Evolutionary conservation across 2,797 vertebrate genomes (phyloP).

Genomic region (Cyclura pinguis): DNA sequence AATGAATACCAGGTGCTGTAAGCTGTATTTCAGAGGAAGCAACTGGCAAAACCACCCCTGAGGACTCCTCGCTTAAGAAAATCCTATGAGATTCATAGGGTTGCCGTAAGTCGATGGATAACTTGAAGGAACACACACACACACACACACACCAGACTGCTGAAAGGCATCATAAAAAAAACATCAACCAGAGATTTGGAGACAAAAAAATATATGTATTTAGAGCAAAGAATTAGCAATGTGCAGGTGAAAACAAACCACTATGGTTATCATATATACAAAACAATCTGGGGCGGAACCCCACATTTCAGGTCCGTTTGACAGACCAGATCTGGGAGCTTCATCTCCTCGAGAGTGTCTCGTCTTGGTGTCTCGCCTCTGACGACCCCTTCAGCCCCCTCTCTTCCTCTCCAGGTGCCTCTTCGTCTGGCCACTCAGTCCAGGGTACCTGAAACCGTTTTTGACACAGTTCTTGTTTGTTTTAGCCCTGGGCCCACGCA

Average conservation of each 20-base stretch:
- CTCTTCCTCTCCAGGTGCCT: background rate
- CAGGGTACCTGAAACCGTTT: constrained; percentile 76
- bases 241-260: constrained; percentile 55
- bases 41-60: no score
- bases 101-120: no score
- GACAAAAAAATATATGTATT: constrained; percentile 35
- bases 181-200: background rate
- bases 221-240: constrained; percentile 63
- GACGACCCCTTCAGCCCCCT: background rate
- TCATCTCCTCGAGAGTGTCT: background rate
- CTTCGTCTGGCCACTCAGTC: constrained; percentile 67
- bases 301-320: background rate
- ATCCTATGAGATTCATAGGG: no score
- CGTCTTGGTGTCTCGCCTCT: background rate
- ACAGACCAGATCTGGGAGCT: no score
- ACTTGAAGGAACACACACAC: no score
- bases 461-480: background rate
- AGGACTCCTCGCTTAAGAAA: no score
- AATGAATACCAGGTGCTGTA: no score
- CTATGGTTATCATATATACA: background rate
- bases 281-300: background rate
- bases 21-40: no score
- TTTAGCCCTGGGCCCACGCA: no score
- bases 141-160: background rate
- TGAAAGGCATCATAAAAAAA: rapidly evolving